phyloP scores from a whole-genome alignment of 2,797 vertebrate species.

The Leuciscus waleckii region DNA sequence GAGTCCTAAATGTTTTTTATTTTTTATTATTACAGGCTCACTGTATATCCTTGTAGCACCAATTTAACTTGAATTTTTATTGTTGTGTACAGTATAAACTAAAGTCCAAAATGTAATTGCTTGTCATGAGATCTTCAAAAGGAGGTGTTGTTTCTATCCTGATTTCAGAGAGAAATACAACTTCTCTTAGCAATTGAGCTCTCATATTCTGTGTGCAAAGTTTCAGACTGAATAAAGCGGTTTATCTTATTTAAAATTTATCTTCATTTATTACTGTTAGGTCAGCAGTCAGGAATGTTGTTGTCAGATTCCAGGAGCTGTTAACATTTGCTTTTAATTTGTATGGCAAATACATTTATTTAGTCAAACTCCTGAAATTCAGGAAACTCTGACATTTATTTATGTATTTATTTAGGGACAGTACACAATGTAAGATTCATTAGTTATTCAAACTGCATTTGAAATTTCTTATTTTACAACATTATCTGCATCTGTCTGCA shows the following conservation, averaged over 20 bases:
- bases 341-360: neutral
- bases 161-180: neutral
- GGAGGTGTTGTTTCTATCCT: neutral
- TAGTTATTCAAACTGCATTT: no score
- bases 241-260: neutral
- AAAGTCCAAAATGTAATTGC: slow-evolving; percentile 20
- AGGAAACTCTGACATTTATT: neutral
- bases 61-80: neutral
- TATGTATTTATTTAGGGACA: neutral
- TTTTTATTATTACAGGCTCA: neutral
- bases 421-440: no score
- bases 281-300: slow-evolving; percentile 3
- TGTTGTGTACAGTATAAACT: neutral
- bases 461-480: neutral
- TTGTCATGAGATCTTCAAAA: neutral
- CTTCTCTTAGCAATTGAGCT: neutral
- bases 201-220: neutral
- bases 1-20: neutral
- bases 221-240: neutral
- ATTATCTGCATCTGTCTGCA: neutral
- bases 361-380: neutral
- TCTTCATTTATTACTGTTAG: neutral
- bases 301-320: neutral
- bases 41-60: neutral
- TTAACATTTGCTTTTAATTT: neutral